Evolutionary conservation across 2,797 vertebrate genomes (phyloP), one percentile per base, ranked within the genome.

Genomic region (Lithobates sylvaticus): DNA sequence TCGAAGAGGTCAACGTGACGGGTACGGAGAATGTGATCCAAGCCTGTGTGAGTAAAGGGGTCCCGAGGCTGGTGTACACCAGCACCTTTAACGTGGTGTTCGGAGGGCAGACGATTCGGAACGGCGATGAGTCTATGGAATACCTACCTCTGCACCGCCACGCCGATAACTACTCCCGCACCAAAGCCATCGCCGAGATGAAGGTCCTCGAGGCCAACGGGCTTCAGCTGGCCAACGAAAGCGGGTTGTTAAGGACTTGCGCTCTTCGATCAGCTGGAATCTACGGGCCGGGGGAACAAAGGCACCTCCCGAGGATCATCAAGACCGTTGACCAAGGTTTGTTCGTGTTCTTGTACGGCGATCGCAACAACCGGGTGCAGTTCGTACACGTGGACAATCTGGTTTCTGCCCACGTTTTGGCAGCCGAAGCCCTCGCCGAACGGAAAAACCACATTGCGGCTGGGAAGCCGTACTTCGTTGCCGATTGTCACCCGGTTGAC

Each of bases 21-120:
- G 98, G 97, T 34, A 99, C 98, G 0, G 92, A 96, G 76, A 96
- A 98, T 58, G 50, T 98, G 87, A 93, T 99, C 84, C 93, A 81
- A 87, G 95, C 95, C 10, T 99, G 97, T 88, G 69, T 84, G 27
- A 93, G 92, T 79, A 91, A 72, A 0, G 90, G 94, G 0, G 95
- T 98, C 65, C 84, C 94, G 0, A 93, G 95, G 61, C 89, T 99
- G 76, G 94, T 99, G 32, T 99, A 98, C 91, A 99, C 97, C 5
- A 99, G 98, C 90, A 99, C 97, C 0, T 99, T 96, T 86, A 99
- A 99, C 0, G 98, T 99, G 81, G 88, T 99, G 64, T 99, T 99
- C 0, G 97, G 97, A 16, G 98, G 98, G 6, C 97, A 99, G 84
- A 93, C 95, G 23, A 98, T 99, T 89, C 91, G 94, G 90, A 96